Percentiles rank a stretch among this genome's conserved stretches.
phyloP scores from a whole-genome alignment of 1,140 invertebrate genomes.

The Aphis craccivora region DNA sequence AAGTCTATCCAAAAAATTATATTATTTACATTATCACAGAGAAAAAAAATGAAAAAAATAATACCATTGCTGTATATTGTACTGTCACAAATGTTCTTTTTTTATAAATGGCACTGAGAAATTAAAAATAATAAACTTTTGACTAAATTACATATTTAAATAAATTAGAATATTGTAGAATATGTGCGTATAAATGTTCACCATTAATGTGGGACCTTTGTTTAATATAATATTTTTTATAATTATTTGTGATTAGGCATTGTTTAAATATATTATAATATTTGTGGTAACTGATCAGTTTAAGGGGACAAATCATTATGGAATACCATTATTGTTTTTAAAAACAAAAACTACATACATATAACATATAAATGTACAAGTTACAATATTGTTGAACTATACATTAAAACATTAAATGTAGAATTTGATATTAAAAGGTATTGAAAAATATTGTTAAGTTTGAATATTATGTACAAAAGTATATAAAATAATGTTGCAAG shows the following conservation, averaged over 20 bases:
- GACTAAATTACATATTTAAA: background rate
- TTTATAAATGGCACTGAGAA: background rate
- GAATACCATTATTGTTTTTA: background rate
- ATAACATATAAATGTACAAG: slow-evolving; percentile 22
- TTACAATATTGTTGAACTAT: background rate
- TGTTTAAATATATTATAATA: background rate
- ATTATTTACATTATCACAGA: slow-evolving; percentile 56
- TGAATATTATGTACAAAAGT: slow-evolving; percentile 34
- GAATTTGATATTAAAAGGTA: background rate
- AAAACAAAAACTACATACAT: background rate
- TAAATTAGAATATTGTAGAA: background rate
- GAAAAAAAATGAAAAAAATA: slow-evolving; percentile 28
- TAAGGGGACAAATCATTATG: background rate
- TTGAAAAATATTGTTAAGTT: background rate
- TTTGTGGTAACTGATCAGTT: slow-evolving; percentile 34
- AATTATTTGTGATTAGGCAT: background rate
- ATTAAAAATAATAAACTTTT: background rate
- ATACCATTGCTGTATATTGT: slow-evolving; percentile 24
- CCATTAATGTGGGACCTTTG: background rate
- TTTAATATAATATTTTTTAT: slow-evolving; percentile 15
- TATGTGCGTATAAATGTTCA: slow-evolving; percentile 6
- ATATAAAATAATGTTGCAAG: slow-evolving; percentile 28
- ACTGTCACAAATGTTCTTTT: background rate
- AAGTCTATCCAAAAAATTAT: background rate
- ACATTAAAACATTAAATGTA: background rate